A percentile compares a stretch with the other conserved stretches of the same genome.
phyloP scores from a whole-genome alignment of 2,797 vertebrate genomes.

The Lindbergichthys nudifrons region DNA sequence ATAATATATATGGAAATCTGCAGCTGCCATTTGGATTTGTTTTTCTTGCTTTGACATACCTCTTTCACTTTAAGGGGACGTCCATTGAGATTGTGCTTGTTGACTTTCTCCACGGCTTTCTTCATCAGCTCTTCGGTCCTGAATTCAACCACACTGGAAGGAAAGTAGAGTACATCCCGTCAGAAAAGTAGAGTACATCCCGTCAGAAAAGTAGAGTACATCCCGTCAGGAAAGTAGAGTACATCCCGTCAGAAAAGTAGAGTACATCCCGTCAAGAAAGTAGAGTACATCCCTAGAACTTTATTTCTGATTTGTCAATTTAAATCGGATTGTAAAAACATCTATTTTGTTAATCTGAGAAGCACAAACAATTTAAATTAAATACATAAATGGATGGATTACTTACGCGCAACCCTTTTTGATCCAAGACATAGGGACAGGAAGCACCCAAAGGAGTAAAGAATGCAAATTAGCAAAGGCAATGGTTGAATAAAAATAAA shows the following conservation, averaged over 20 bases:
- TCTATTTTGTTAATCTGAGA: neutral
- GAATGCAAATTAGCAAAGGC: slow-evolving; percentile 77
- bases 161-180: slow-evolving; percentile 27
- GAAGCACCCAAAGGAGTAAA: slow-evolving; percentile 49
- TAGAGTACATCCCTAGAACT: neutral
- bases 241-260: neutral
- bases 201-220: slow-evolving; percentile 23
- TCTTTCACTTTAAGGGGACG: slow-evolving; percentile 97
- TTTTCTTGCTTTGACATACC: slow-evolving; percentile 74
- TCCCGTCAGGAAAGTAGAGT: slow-evolving; percentile 36
- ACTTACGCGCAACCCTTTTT: slow-evolving; percentile 99
- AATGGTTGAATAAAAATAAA: slow-evolving; percentile 11
- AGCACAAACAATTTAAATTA: neutral
- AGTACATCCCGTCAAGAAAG: neutral
- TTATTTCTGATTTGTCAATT: too few relatives aligned
- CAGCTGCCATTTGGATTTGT: neutral
- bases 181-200: slow-evolving; percentile 17
- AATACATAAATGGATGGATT: slow-evolving; percentile 14
- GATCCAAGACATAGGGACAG: slow-evolving; percentile 69
- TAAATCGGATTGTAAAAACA: neutral
- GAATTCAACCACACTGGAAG: slow-evolving; percentile 96
- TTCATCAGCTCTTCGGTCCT: slow-evolving; percentile 99
- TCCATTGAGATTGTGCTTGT: slow-evolving; percentile 96
- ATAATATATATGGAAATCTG: neutral
- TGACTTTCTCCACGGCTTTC: slow-evolving; percentile 96